Conservation (phyloP, 2,113 vertebrate genomes). For the Leptosomus discolor region DNA sequence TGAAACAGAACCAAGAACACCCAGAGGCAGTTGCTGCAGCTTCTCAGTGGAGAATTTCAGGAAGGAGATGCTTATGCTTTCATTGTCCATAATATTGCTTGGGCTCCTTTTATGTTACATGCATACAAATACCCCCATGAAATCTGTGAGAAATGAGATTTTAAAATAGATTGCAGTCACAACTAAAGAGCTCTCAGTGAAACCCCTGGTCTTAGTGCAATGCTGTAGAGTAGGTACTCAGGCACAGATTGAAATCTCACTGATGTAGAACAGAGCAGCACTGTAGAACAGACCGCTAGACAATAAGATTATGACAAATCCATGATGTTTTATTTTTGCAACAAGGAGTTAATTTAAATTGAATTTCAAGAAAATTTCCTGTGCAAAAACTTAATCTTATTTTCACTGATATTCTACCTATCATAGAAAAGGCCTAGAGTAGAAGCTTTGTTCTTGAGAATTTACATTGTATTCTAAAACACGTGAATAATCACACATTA, state of each 20-base stretch:
- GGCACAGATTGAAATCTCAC: not conserved
- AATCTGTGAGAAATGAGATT: not conserved
- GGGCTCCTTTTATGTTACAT: not conserved
- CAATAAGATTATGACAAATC: not conserved
- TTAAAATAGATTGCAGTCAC: not conserved
- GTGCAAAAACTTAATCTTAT: not conserved
- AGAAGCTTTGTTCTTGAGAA: not conserved
- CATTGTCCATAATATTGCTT: not conserved
- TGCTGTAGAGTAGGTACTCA: not conserved
- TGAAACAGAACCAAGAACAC: conserved; percentile 59
- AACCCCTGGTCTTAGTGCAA: not conserved
- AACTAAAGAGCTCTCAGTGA: not conserved
- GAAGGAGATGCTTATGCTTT: not conserved
- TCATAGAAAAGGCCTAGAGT: not conserved
- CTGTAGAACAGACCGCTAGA: not conserved
- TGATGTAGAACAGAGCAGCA: not conserved
- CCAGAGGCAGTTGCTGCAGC: conserved; percentile 16
- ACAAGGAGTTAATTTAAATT: not conserved
- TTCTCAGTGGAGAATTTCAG: conserved; percentile 28
- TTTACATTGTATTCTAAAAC: not conserved
- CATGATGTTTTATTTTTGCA: not conserved
- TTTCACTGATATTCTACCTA: not conserved
- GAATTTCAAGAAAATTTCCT: not conserved
- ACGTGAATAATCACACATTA: not conserved
- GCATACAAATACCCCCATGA: not conserved